A percentile compares a stretch with the other conserved stretches of the same genome.
Conservation (phyloP, 2,888 invertebrate species). For the Podabrus alpinus region DNA sequence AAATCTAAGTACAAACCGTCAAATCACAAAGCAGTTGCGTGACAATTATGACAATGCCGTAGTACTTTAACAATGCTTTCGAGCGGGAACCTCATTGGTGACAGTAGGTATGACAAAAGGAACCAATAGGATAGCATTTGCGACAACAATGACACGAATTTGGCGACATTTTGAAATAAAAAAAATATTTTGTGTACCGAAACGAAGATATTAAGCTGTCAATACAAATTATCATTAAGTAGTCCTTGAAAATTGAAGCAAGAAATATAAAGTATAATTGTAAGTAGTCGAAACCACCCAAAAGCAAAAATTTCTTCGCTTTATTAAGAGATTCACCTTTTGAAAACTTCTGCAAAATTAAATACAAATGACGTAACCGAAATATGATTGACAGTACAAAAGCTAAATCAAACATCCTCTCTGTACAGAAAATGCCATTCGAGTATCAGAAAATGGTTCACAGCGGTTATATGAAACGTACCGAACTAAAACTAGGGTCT, state of each 20-base stretch:
- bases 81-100: conserved; percentile 46
- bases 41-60: conserved; percentile 50
- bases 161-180: conserved; percentile 14
- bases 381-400: conserved; percentile 52
- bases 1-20: conserved; percentile 4
- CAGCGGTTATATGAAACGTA: conserved; percentile 28
- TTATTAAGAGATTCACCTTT: conserved; percentile 19
- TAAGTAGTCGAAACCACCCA: conserved; percentile 6
- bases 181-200: conserved; percentile 3
- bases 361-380: conserved; percentile 41
- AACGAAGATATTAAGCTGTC: conserved; percentile 10
- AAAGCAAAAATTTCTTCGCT: conserved; percentile 17
- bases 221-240: conserved; percentile 9
- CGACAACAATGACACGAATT: conserved; percentile 40
- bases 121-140: conserved; percentile 45
- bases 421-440: conserved; percentile 35
- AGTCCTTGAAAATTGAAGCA: conserved; percentile 11
- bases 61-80: conserved; percentile 41
- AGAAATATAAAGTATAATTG: conserved; percentile 7
- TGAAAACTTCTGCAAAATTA: conserved; percentile 40
- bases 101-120: conserved; percentile 48
- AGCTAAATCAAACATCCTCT: conserved; percentile 29
- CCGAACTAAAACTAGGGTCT: conserved; percentile 30
- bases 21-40: conserved; percentile 38
- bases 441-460: conserved; percentile 28